Conservation (phyloP, 2,888 invertebrate species). For the Rhingia campestris region DNA sequence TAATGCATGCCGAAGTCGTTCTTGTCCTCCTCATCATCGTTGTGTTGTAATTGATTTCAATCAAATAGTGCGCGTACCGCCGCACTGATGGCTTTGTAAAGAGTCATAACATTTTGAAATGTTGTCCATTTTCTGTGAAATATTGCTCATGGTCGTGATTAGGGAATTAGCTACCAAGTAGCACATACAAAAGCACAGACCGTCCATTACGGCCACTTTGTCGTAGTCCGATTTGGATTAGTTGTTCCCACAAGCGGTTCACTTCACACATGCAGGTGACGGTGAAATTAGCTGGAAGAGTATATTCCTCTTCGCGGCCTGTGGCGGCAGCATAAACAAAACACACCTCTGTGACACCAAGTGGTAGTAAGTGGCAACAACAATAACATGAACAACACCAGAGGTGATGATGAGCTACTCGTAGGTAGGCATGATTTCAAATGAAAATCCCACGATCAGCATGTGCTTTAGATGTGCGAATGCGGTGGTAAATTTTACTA, state of each 20-base stretch:
- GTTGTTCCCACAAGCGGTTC: slow-evolving; percentile 41
- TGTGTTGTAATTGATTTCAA: slow-evolving; percentile 57
- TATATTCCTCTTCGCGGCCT: slow-evolving; percentile 1
- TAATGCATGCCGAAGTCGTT: slow-evolving; percentile 39
- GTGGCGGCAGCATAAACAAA: slow-evolving; percentile 40
- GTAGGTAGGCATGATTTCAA: slow-evolving; percentile 1
- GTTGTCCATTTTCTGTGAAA: slow-evolving; percentile 21
- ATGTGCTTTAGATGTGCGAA: slow-evolving; percentile 48
- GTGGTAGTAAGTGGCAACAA: slow-evolving; percentile 17
- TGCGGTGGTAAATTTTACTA: slow-evolving; percentile 34
- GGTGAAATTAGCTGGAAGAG: slow-evolving; percentile 41
- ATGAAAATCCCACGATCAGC: slow-evolving; percentile 62
- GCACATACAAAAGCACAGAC: slow-evolving; percentile 2
- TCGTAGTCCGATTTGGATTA: slow-evolving; percentile 5
- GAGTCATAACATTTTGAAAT: slow-evolving; percentile 6
- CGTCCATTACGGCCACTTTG: slow-evolving; percentile 8
- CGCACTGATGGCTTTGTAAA: not conserved
- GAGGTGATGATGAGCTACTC: slow-evolving; percentile 29
- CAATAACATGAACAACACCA: slow-evolving; percentile 10
- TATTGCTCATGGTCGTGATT: slow-evolving; percentile 16
- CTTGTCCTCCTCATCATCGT: not conserved
- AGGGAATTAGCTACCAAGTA: slow-evolving; percentile 15
- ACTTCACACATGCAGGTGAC: slow-evolving; percentile 41
- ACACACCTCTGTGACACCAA: slow-evolving; percentile 61
- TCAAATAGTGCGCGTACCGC: slow-evolving; percentile 42